Evolutionary conservation across 1,140 invertebrate genomes (phyloP).

Genomic region (Propsilocerus akamusi): DNA sequence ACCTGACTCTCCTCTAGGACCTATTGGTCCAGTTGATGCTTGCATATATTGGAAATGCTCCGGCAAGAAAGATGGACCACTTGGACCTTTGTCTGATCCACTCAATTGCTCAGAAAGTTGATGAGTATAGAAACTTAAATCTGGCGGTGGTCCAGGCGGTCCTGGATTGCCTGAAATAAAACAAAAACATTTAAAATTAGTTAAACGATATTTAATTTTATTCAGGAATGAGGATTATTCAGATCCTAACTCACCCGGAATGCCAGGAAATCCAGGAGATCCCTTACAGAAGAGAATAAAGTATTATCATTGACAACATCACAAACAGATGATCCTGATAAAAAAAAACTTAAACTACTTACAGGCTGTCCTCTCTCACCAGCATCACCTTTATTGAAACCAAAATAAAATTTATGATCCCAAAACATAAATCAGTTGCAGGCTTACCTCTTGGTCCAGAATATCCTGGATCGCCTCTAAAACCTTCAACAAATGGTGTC

Average conservation of each 20-base stretch:
- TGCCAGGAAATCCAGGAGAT: constrained; percentile 41
- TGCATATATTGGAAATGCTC: constrained; percentile 57
- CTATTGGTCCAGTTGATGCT: constrained; percentile 53
- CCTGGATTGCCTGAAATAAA: constrained; percentile 46
- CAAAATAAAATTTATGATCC: constrained; percentile 7
- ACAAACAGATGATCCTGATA: background rate
- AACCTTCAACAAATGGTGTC: constrained; percentile 13
- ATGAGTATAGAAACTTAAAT: constrained; percentile 46
- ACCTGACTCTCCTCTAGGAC: constrained; percentile 49
- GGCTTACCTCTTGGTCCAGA: constrained; percentile 21
- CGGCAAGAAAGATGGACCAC: constrained; percentile 23
- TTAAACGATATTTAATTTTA: background rate
- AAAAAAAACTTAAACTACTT: background rate
- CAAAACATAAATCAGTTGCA: constrained; percentile 8
- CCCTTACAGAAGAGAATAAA: constrained; percentile 38
- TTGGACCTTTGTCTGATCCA: constrained; percentile 54
- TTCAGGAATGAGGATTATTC: background rate
- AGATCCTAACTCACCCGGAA: constrained; percentile 46
- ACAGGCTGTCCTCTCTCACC: constrained; percentile 38
- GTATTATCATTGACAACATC: background rate
- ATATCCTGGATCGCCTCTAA: constrained; percentile 18
- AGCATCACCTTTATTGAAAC: constrained; percentile 30
- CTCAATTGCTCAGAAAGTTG: constrained; percentile 42
- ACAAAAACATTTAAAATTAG: background rate
- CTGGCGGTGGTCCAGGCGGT: constrained; percentile 48